Percentiles rank a stretch among this genome's conserved stretches.
These are phyloP conservation scores for Philereme vetulata DNA, from an alignment of 2,888 invertebrate species.

Conservation along the genomic window DNA sequence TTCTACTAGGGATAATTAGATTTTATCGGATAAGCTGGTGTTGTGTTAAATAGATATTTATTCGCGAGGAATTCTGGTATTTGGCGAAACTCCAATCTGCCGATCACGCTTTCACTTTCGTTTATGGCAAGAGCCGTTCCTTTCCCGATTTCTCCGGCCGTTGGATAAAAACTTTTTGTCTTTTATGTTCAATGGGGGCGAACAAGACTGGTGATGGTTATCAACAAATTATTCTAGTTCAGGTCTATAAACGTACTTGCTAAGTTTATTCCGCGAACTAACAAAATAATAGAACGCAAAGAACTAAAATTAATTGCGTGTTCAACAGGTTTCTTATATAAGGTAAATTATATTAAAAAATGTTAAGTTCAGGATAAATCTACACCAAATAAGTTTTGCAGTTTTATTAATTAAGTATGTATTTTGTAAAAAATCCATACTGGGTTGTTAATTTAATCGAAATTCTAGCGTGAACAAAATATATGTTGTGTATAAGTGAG, in stretches of 20 bases:
- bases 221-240: neutral
- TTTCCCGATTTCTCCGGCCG: slow-evolving; percentile 18
- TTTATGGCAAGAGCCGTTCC: slow-evolving; percentile 23
- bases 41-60: neutral
- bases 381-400: neutral
- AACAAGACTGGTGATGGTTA: neutral
- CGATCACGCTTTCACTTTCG: slow-evolving; percentile 27
- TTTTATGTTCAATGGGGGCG: slow-evolving; percentile 5
- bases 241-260: too few relatives aligned
- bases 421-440: too few relatives aligned
- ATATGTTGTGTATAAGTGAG: slow-evolving; percentile 1
- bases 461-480: neutral
- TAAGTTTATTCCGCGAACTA: too few relatives aligned
- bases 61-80: slow-evolving; percentile 14
- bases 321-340: too few relatives aligned
- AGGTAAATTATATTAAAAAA: too few relatives aligned
- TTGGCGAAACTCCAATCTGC: slow-evolving; percentile 27
- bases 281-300: too few relatives aligned
- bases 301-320: too few relatives aligned
- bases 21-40: too few relatives aligned
- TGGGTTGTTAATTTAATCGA: too few relatives aligned
- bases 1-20: too few relatives aligned
- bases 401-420: too few relatives aligned
- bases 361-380: neutral
- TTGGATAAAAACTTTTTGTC: slow-evolving; percentile 14